These are phyloP conservation scores for Poeciliopsis turrubarensis DNA, from an alignment of 2,113 vertebrate species.

Conservation along the genomic window DNA sequence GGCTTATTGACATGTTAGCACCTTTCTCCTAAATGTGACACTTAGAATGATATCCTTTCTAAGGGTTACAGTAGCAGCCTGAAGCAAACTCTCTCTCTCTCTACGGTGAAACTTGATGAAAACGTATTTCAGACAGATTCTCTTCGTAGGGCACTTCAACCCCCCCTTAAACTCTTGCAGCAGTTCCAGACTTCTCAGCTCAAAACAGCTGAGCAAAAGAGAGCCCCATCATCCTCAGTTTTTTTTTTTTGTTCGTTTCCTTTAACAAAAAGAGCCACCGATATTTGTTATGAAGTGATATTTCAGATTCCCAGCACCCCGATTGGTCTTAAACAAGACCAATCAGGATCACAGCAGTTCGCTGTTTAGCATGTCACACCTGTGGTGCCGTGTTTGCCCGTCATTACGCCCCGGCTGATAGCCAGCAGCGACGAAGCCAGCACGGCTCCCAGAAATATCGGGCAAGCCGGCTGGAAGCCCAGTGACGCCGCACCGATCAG, in stretches of 20 bases:
- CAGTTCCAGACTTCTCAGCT: not conserved
- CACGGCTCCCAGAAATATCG: not conserved
- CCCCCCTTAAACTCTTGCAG: not conserved
- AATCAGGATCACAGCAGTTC: not conserved
- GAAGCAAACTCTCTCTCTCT: not conserved
- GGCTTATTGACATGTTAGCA: slow-evolving; percentile 24
- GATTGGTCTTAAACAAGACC: not conserved
- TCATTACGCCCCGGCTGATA: not conserved
- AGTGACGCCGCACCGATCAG: not conserved
- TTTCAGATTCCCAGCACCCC: not conserved
- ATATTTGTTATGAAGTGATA: not conserved
- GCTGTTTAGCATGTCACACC: not conserved
- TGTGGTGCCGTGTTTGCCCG: not conserved
- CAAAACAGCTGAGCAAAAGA: not conserved
- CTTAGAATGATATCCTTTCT: slow-evolving; percentile 9
- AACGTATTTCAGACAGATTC: not conserved
- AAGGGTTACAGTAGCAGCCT: not conserved
- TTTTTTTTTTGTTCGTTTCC: no score
- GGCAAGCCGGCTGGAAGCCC: not conserved
- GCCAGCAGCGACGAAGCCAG: not conserved
- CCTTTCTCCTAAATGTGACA: not conserved
- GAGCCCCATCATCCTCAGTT: not conserved
- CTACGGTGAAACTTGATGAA: not conserved
- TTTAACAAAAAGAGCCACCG: not conserved
- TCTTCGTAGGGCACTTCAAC: no score